Evolutionary conservation across 2,888 invertebrate genomes (phyloP).

Genomic region (Aquatica leii): DNA sequence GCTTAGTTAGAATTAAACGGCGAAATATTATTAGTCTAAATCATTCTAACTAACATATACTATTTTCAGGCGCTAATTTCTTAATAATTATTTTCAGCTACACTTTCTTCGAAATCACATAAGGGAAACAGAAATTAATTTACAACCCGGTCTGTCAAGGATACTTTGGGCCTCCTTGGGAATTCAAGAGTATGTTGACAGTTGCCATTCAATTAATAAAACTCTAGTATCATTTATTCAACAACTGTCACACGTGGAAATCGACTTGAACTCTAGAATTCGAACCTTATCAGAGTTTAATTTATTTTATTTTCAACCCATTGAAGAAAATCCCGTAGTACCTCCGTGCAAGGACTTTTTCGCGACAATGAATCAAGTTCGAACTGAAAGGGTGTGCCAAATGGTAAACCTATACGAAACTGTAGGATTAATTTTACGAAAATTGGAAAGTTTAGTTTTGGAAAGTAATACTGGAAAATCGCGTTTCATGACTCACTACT

Average conservation of each 20-base stretch:
- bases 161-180: constrained; percentile 89
- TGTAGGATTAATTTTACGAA: constrained; percentile 82
- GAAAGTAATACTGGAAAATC: constrained; percentile 80
- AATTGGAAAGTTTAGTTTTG: constrained; percentile 84
- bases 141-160: constrained; percentile 82
- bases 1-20: too few species aligned
- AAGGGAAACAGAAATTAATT: constrained; percentile 74
- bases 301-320: constrained; percentile 62
- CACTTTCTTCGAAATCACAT: constrained; percentile 74
- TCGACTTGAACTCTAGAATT: constrained; percentile 68
- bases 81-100: constrained; percentile 58
- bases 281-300: constrained; percentile 66
- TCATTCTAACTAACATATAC: too few species aligned
- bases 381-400: constrained; percentile 72
- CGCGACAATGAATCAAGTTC: constrained; percentile 71
- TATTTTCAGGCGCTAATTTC: too few species aligned
- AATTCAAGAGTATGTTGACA: constrained; percentile 75
- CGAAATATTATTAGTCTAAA: too few species aligned
- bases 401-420: constrained; percentile 80
- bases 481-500: constrained; percentile 78
- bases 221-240: constrained; percentile 71
- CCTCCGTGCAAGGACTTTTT: constrained; percentile 70
- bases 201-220: constrained; percentile 66
- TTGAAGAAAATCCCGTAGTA: constrained; percentile 44
- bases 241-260: constrained; percentile 74